Evolutionary conservation across 2,113 vertebrate genomes (phyloP).

Genomic region (Rostratula benghalensis): DNA sequence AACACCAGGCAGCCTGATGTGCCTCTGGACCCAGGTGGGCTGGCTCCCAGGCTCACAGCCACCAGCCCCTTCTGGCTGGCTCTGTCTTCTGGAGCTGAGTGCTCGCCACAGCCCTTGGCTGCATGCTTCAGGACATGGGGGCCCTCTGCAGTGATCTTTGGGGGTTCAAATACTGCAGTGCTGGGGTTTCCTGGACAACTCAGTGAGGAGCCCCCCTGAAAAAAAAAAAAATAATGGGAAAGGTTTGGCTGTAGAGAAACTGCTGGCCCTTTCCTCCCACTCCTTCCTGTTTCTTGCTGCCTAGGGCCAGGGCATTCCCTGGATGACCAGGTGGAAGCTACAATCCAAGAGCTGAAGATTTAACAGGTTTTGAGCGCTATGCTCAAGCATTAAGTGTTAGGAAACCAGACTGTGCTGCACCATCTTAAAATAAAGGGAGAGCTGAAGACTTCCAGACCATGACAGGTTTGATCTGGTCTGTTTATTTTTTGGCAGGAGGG

Average conservation of each 20-base stretch:
- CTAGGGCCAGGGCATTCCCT: not conserved
- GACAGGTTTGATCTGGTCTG: conserved; percentile 41
- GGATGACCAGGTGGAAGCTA: not conserved
- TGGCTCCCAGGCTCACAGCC: not conserved
- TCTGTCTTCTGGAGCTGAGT: not conserved
- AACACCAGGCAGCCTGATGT: not conserved
- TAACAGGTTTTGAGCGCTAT: not conserved
- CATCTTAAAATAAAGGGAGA: conserved; percentile 31
- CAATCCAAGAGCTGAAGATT: not conserved
- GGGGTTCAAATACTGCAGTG: not conserved
- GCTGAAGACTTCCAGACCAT: conserved; percentile 52
- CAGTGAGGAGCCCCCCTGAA: not conserved
- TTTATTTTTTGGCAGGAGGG: conserved; percentile 50
- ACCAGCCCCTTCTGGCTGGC: rapidly evolving
- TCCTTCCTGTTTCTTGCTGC: not conserved
- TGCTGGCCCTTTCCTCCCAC: not conserved
- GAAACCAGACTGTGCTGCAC: not conserved
- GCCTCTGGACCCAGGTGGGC: not conserved
- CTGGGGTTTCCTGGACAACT: not conserved
- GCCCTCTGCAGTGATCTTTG: not conserved
- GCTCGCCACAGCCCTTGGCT: not conserved
- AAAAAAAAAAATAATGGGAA: not conserved
- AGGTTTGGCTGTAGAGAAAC: not conserved
- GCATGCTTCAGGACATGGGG: not conserved
- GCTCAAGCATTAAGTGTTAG: not conserved